A percentile compares a stretch with the other conserved stretches of the same genome.
phyloP scores from a whole-genome alignment of 2,113 vertebrate species.

The Gambusia holbrooki region DNA sequence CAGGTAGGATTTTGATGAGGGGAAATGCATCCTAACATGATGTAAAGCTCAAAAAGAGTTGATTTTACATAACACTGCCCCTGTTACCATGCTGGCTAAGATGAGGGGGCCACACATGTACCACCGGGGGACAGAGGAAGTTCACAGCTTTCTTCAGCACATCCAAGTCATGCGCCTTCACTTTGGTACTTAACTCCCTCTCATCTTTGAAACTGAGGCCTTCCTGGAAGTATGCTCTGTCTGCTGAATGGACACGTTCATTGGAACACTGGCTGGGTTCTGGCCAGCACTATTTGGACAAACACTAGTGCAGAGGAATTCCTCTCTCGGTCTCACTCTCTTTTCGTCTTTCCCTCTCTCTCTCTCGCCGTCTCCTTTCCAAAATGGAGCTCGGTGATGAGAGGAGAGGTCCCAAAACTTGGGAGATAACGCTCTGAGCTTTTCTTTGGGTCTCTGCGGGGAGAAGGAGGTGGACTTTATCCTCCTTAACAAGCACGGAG shows the following conservation, averaged over 20 bases:
- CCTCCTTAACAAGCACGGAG: slow-evolving; percentile 51
- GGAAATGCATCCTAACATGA: too few relatives aligned
- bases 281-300: slow-evolving; percentile 70
- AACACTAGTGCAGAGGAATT: slow-evolving; percentile 71
- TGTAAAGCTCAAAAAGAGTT: too few relatives aligned
- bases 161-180: slow-evolving; percentile 56
- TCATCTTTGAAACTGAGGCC: slow-evolving; percentile 69
- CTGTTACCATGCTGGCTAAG: slow-evolving; percentile 4
- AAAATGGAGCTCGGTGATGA: slow-evolving; percentile 40
- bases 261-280: slow-evolving; percentile 65
- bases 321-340: slow-evolving; percentile 46
- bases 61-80: too few relatives aligned
- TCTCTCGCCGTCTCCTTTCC: slow-evolving; percentile 28
- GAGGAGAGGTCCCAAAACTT: slow-evolving; percentile 54
- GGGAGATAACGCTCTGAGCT: slow-evolving; percentile 64
- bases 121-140: neutral
- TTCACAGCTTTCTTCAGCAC: slow-evolving; percentile 19
- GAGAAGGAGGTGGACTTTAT: slow-evolving; percentile 60
- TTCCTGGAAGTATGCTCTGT: slow-evolving; percentile 70
- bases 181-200: slow-evolving; percentile 55
- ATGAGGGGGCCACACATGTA: slow-evolving; percentile 6
- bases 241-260: slow-evolving; percentile 68
- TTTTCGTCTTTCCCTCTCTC: slow-evolving; percentile 34
- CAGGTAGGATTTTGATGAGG: too few relatives aligned
- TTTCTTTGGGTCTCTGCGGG: slow-evolving; percentile 42